Percentiles rank a stretch among this genome's conserved stretches.
Evolutionary conservation across 2,888 invertebrate genomes (phyloP).

Genomic region (Blera fallax): DNA sequence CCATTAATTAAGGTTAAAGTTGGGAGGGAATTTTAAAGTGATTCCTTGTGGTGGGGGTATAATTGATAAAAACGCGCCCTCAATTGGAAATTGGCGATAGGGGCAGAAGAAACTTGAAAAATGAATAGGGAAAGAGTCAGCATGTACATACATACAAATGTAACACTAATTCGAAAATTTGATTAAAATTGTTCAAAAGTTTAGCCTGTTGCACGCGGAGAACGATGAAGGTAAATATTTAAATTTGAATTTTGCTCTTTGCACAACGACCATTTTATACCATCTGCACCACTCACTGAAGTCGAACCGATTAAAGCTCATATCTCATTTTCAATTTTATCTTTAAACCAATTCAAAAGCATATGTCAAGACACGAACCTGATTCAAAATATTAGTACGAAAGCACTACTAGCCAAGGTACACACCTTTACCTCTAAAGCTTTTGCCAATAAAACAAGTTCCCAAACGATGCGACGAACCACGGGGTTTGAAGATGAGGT

Average conservation of each 20-base stretch:
- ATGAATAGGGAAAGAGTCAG: too few species aligned
- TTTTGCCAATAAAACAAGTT: not conserved
- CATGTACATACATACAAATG: too few species aligned
- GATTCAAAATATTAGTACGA: not conserved
- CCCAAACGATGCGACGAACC: not conserved
- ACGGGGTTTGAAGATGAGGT: not conserved
- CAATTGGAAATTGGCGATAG: not conserved
- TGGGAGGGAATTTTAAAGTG: not conserved
- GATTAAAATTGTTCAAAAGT: too few species aligned
- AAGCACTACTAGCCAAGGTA: not conserved
- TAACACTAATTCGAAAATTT: too few species aligned
- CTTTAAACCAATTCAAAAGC: not conserved
- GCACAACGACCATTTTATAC: constrained; percentile 10
- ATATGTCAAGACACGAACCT: not conserved
- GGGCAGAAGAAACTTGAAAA: too few species aligned
- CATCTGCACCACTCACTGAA: not conserved
- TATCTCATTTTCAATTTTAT: not conserved
- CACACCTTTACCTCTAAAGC: not conserved
- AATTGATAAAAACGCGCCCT: not conserved
- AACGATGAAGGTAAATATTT: not conserved
- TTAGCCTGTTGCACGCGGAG: too few species aligned
- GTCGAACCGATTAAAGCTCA: not conserved
- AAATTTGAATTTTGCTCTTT: not conserved
- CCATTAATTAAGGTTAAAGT: constrained; percentile 20
- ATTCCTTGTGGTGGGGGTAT: not conserved